Conservation (phyloP, 2,888 invertebrate genomes). For the Macaria liturata region DNA sequence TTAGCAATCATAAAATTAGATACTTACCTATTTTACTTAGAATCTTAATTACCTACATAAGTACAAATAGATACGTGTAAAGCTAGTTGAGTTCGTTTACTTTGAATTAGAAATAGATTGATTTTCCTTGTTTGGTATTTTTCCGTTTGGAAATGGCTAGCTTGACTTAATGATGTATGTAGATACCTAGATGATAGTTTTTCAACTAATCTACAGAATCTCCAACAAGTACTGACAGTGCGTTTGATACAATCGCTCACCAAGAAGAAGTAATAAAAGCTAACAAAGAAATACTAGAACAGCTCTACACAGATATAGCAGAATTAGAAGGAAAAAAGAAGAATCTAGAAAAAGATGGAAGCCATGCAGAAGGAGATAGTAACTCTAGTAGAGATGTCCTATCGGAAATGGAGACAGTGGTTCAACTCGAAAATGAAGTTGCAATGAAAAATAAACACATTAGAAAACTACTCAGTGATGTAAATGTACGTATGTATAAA, state of each 20-base stretch:
- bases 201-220: conserved; percentile 46
- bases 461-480: conserved; percentile 87
- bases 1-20: too few relatives aligned
- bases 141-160: too few relatives aligned
- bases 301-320: conserved; percentile 65
- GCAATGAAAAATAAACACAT: conserved; percentile 90
- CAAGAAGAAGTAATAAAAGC: conserved; percentile 76
- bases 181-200: too few relatives aligned
- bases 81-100: too few relatives aligned
- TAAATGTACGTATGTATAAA: conserved; percentile 82
- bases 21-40: too few relatives aligned
- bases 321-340: conserved; percentile 62
- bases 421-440: conserved; percentile 79
- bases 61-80: too few relatives aligned
- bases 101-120: too few relatives aligned
- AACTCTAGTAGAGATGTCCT: conserved; percentile 72
- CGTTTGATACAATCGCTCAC: conserved; percentile 62
- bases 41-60: too few relatives aligned
- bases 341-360: conserved; percentile 48
- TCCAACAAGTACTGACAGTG: conserved; percentile 54
- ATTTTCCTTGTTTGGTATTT: too few relatives aligned
- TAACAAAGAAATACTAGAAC: conserved; percentile 73
- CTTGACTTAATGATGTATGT: too few relatives aligned
- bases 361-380: conserved; percentile 56
- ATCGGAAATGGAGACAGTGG: conserved; percentile 70